Evolutionary conservation across 2,113 vertebrate species (phyloP).

Genomic region (Cisticola juncidis): DNA sequence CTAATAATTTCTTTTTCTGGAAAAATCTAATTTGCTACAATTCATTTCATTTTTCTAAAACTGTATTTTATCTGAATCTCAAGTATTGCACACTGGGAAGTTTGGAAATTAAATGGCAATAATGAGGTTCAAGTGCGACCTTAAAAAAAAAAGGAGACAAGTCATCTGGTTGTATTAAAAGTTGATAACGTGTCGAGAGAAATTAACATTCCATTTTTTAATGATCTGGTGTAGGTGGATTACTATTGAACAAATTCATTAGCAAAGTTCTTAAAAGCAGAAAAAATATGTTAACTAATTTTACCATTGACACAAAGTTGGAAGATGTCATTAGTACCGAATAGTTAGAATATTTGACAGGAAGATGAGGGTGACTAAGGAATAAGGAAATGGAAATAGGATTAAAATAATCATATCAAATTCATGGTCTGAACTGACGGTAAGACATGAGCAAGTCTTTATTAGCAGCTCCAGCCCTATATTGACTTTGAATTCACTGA

Average conservation of each 20-base stretch:
- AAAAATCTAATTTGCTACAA: not conserved
- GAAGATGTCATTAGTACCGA: not conserved
- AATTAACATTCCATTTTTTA: slow-evolving; percentile 22
- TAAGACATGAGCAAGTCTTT: not conserved
- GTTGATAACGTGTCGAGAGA: not conserved
- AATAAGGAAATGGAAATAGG: not conserved
- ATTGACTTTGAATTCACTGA: not conserved
- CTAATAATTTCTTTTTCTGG: not conserved
- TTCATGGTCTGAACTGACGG: not conserved
- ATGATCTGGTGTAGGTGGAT: not conserved
- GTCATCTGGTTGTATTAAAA: not conserved
- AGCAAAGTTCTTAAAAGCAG: not conserved
- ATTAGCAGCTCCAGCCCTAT: not conserved
- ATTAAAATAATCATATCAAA: not conserved
- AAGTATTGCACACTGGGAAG: not conserved
- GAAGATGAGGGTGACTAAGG: not conserved
- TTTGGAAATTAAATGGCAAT: not conserved
- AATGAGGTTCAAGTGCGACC: not conserved
- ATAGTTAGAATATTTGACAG: not conserved
- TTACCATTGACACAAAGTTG: not conserved
- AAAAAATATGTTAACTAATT: not conserved
- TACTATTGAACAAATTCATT: slow-evolving; percentile 12
- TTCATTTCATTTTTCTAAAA: not conserved
- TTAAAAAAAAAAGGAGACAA: not conserved
- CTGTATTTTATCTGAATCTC: not conserved